Evolutionary conservation across 2,888 invertebrate genomes (phyloP), one percentile per base, ranked within the genome.

Genomic region (Lochmaea crataegi): DNA sequence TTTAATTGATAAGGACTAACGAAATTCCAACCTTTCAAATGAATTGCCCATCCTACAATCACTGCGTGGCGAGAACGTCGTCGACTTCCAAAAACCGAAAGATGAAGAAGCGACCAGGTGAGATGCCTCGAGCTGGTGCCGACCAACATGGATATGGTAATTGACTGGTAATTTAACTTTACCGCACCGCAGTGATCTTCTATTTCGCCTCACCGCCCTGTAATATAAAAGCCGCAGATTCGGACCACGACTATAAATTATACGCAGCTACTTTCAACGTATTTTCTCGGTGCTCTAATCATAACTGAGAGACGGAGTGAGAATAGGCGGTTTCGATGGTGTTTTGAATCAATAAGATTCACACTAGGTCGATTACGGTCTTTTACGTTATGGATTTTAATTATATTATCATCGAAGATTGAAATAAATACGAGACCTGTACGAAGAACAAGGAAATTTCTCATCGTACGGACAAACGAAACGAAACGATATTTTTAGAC

Each of bases 151-250:
- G 80, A 84, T 83, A 83, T 82, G 83, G 83, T 84, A 84, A 84
- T 84, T 83, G 83, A 83, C 82, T 82, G 81, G 83, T 83, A 84
- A 84, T 84, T 82, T 84, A 82, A 83, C 83, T 82, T 82, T 71
- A 67, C 70, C 66, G 66, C 57, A 67, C 64, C 71, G 67, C 64
- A 45, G 53, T 38, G 16, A 58, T 42, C 68, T 65, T 72, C 65
- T 72, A 72, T 66, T 83, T 83, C 81, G 75, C 80, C 80, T 77
- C 76, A 83, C 85, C 85, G 86, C 86, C 84, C 84, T 86, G 82
- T 85, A 85, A 86, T 86, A 85, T 84, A 79, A 80, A 79, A 79
- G 80, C 85, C 85, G 85, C 84, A 76, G 65, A 71, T 75, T 76
- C 77, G 77, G 76, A 76, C 75, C 76, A 71, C 75, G 58, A 61